These are phyloP conservation scores for Anisognathus igniventris DNA, from an alignment of 2,797 vertebrate genomes.

Conservation along the genomic window DNA sequence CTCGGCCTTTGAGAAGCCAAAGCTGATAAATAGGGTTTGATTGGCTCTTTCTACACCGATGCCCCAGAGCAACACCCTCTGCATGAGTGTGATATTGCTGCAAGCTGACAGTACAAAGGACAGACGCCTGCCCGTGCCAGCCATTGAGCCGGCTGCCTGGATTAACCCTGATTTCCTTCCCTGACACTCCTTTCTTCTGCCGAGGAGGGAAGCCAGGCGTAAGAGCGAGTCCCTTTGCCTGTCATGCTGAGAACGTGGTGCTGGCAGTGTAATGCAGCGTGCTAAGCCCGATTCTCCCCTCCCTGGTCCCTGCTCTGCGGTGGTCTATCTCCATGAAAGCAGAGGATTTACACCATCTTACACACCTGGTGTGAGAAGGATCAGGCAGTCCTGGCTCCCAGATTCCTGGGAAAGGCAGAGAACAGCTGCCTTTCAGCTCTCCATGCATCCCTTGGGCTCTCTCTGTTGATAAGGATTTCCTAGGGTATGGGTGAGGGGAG, in stretches of 20 bases:
- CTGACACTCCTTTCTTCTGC: slow-evolving; percentile 35
- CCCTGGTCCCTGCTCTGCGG: background rate
- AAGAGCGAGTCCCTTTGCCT: background rate
- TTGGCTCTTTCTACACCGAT: slow-evolving; percentile 36
- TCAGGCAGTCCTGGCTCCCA: background rate
- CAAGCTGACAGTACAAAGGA: slow-evolving; percentile 45
- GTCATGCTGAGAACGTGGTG: background rate
- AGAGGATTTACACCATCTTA: background rate
- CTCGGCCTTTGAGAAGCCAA: slow-evolving; percentile 41
- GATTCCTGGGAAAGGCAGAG: background rate
- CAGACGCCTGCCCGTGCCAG: background rate
- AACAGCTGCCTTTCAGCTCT: background rate
- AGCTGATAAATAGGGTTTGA: slow-evolving; percentile 53
- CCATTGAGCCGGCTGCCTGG: slow-evolving; percentile 14
- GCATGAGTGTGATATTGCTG: slow-evolving; percentile 31
- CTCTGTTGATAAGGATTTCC: background rate
- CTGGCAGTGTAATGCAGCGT: background rate
- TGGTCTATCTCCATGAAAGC: background rate
- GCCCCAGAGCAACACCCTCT: slow-evolving; percentile 24
- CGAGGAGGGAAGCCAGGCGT: background rate
- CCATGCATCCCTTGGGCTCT: background rate
- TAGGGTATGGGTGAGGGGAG: background rate
- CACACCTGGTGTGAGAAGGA: background rate
- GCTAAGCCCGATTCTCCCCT: background rate
- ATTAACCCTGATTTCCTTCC: slow-evolving; percentile 43